A percentile compares a stretch with the other conserved stretches of the same genome.
Conservation (phyloP, 2,797 vertebrate species). For the Enteromius viviparus region DNA sequence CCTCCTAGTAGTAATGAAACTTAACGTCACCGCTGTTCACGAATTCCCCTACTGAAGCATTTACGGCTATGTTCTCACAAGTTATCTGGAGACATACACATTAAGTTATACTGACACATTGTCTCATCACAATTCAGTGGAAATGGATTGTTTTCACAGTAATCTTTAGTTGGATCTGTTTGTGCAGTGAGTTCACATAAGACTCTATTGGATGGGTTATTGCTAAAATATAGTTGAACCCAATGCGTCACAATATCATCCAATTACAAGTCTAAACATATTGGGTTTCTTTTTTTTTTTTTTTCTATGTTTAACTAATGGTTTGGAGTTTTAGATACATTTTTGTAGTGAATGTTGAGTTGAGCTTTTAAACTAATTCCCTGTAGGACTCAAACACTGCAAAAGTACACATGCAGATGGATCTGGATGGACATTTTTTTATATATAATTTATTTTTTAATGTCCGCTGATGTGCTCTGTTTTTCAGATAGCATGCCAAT, state of each 20-base stretch:
- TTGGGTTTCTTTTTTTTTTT: no score
- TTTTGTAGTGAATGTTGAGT: not conserved
- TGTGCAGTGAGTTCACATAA: not conserved
- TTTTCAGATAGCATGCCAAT: not conserved
- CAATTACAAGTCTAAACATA: not conserved
- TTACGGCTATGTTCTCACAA: slow-evolving; percentile 8
- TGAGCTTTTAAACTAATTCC: not conserved
- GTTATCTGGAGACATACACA: not conserved
- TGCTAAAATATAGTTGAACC: not conserved
- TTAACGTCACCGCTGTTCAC: not conserved
- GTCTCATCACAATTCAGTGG: no score
- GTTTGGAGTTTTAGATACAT: no score
- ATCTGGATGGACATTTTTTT: not conserved
- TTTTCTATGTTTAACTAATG: no score
- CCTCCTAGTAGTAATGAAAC: slow-evolving; percentile 4
- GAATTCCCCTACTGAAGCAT: slow-evolving; percentile 22
- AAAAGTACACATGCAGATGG: not conserved
- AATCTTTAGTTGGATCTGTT: not conserved
- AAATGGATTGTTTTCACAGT: not conserved
- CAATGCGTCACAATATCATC: not conserved
- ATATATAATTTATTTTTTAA: not conserved
- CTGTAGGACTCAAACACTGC: not conserved
- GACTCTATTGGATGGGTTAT: not conserved
- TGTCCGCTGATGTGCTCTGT: not conserved
- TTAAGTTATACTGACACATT: not conserved